Evolutionary conservation across 2,888 invertebrate species (phyloP).

Genomic region (Eristalis intricaria): DNA sequence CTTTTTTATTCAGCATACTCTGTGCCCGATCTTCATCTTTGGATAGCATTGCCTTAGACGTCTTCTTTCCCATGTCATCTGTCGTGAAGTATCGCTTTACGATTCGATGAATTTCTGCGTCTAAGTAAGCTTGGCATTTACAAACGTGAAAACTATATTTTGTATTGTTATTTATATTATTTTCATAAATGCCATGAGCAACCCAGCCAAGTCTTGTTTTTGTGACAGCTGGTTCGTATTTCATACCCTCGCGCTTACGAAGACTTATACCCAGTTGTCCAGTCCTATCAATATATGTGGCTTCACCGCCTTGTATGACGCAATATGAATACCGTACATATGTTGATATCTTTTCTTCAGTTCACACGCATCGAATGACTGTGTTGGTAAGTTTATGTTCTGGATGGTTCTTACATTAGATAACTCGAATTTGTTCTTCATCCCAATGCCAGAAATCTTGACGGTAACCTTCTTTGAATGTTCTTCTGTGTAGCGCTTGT

Average conservation of each 20-base stretch:
- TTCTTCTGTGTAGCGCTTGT: conserved; percentile 47
- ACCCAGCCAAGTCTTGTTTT: conserved; percentile 21
- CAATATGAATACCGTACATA: conserved; percentile 4
- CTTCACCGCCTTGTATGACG: background rate
- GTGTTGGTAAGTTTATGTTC: background rate
- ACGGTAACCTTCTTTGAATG: conserved; percentile 46
- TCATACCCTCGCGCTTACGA: background rate
- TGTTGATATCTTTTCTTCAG: background rate
- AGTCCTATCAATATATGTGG: conserved; percentile 21
- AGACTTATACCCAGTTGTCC: conserved; percentile 19
- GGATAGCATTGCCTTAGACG: no score
- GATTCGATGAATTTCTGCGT: no score
- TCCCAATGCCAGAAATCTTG: conserved; percentile 10
- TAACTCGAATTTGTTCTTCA: background rate
- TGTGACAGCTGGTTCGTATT: conserved; percentile 10
- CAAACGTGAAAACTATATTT: conserved; percentile 6
- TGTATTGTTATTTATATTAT: background rate
- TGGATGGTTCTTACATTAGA: background rate
- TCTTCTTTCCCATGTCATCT: no score
- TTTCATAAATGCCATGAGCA: conserved; percentile 1
- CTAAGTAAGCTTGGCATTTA: background rate
- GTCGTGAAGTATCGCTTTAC: no score
- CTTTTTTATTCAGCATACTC: no score
- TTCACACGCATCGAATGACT: conserved; percentile 2
- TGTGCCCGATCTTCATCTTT: no score